phyloP scores from a whole-genome alignment of 2,888 invertebrate species.

The Aphidoletes aphidimyza region DNA sequence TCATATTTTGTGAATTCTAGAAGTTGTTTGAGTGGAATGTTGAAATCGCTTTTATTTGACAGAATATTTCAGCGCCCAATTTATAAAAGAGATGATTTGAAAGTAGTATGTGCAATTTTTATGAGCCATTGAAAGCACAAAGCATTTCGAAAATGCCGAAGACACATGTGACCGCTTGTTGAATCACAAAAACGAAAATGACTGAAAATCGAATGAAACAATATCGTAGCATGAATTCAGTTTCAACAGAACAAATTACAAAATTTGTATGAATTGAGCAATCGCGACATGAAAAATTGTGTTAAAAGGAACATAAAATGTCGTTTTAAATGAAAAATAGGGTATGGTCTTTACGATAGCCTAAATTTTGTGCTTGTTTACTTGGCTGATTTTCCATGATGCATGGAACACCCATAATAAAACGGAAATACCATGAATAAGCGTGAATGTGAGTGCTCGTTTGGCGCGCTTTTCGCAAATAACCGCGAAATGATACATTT shows the following conservation, averaged over 20 bases:
- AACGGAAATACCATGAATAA: not conserved
- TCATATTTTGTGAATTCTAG: too few species aligned
- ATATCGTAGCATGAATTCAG: not conserved
- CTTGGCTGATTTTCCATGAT: not conserved
- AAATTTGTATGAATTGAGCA: not conserved
- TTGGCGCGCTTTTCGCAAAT: not conserved
- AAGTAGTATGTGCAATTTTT: not conserved
- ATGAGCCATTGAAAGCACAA: not conserved
- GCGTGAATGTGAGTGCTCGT: not conserved
- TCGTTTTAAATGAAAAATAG: not conserved
- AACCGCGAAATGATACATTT: not conserved
- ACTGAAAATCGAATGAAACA: not conserved
- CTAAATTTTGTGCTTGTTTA: not conserved
- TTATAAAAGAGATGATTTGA: not conserved
- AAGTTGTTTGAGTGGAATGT: too few species aligned
- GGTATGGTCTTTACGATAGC: not conserved
- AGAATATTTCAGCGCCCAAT: constrained; percentile 5
- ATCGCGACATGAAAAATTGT: not conserved
- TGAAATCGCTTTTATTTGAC: too few species aligned
- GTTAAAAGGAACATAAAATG: not conserved
- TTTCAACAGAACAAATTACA: not conserved
- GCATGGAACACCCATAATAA: constrained; percentile 17
- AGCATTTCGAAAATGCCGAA: constrained; percentile 5
- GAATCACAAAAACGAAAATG: too few species aligned
- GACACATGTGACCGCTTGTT: not conserved